Conservation (phyloP, 2,113 vertebrate species). For the Delphinus delphis region DNA sequence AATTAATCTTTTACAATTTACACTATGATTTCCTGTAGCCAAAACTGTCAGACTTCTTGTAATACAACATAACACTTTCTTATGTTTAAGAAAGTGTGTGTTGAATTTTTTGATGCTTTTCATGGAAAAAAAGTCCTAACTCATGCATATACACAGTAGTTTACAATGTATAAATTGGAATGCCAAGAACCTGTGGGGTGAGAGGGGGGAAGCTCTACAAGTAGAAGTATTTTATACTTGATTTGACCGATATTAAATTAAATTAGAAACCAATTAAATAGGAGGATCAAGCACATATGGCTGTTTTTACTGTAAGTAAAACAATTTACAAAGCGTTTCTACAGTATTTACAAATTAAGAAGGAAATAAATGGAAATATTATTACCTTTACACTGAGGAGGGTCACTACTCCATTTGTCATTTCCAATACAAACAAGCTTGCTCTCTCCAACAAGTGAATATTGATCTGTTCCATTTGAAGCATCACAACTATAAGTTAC, state of each 20-base stretch:
- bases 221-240: not conserved
- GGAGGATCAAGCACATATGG: not conserved
- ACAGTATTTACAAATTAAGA: not conserved
- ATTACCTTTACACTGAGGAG: conserved; percentile 82
- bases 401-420: conserved; percentile 66
- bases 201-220: not conserved
- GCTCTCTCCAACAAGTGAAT: conserved; percentile 58
- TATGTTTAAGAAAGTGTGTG: not conserved
- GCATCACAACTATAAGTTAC: conserved; percentile 77
- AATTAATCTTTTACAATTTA: not conserved
- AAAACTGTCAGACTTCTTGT: not conserved
- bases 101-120: not conserved
- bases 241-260: not conserved
- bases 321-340: not conserved
- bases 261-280: not conserved
- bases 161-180: not conserved
- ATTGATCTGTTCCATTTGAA: fast-evolving
- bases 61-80: not conserved
- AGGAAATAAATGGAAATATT: not conserved
- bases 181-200: not conserved
- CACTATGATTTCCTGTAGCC: not conserved
- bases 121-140: not conserved
- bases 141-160: not conserved
- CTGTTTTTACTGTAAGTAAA: not conserved
- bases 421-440: conserved; percentile 12